Conservation (phyloP, 1,140 invertebrate species). For the Sipha flava region DNA sequence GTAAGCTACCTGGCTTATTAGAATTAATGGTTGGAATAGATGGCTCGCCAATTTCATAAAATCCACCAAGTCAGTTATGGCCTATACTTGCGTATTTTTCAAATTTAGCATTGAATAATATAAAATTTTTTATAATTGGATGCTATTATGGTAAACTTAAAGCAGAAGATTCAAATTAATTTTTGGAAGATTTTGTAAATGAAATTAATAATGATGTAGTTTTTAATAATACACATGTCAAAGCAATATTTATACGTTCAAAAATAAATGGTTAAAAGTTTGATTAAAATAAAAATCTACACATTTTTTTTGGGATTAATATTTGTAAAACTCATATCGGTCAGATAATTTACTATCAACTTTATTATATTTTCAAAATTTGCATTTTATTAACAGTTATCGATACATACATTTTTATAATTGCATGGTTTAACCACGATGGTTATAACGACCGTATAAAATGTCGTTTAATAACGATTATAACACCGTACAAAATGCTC, state of each 20-base stretch:
- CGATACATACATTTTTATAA: no score
- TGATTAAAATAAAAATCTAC: no score
- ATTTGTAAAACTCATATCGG: no score
- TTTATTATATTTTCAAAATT: no score
- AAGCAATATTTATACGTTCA: not conserved
- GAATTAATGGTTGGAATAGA: not conserved
- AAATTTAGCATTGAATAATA: not conserved
- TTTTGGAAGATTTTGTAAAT: not conserved
- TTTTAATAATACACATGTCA: not conserved
- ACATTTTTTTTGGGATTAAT: no score
- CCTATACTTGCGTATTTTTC: not conserved
- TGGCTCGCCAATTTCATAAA: not conserved
- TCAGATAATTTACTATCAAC: no score
- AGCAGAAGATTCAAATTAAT: not conserved
- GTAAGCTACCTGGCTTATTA: not conserved
- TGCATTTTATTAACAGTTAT: no score
- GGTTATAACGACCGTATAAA: no score
- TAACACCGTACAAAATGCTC: no score
- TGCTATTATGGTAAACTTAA: not conserved
- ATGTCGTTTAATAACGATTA: no score
- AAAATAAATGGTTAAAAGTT: no score
- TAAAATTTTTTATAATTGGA: not conserved
- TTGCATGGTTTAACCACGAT: no score
- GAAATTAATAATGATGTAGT: not conserved
- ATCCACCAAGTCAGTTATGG: not conserved